Base-by-base conservation (phyloP, 2,113 vertebrate genomes). In the Sinocyclocheilus anophthalmus region DNA sequence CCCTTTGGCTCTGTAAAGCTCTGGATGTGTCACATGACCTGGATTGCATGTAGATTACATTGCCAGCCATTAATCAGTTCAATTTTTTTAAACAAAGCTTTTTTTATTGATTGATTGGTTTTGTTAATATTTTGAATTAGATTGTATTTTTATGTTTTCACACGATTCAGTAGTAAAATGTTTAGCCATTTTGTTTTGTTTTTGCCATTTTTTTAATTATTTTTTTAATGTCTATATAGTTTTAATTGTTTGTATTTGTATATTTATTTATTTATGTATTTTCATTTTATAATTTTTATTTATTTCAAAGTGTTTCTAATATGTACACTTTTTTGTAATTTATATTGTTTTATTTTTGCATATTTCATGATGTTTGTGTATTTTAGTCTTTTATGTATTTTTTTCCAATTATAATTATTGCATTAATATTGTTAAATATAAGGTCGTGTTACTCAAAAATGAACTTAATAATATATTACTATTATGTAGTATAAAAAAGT, bases 1-100 rank as follows among this genome's bases (percentile, higher is more conserved):
- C 22, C 57, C 18, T 81, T 81, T 59, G 42, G 22, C 48, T 57
- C 39, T 82, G 37, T 59, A 45, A 63, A 33, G 37, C 22, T 10
- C 37, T n/a, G 20, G 13, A 76, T 45, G 1, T 76, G 70, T 90
- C 87, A 91, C 87, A 72, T 92, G 88, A 87, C 55, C 69, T 86
- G 85, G 87, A 92, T 92, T 91, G 92, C 85, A 80, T 37, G 88
- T 76, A 80, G 12, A 14, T 50, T 55, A 55, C 50, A 55, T 13
- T 50, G 87, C 86, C 4, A 26, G n/a, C 61, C 22, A 24, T 12
- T 24, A 63, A 12, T 63, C 12, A 5, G 11, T 26, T 63, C n/a
- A 0, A 7, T n/a, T 0, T 59, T 59, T 39, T 39, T 39, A 39
- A 39, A 39, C 39, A 39, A 7, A 39, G 6, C 10, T 48, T 48